Base-by-base conservation (phyloP, 2,113 vertebrate genomes). In the Empidonax alnorum region DNA sequence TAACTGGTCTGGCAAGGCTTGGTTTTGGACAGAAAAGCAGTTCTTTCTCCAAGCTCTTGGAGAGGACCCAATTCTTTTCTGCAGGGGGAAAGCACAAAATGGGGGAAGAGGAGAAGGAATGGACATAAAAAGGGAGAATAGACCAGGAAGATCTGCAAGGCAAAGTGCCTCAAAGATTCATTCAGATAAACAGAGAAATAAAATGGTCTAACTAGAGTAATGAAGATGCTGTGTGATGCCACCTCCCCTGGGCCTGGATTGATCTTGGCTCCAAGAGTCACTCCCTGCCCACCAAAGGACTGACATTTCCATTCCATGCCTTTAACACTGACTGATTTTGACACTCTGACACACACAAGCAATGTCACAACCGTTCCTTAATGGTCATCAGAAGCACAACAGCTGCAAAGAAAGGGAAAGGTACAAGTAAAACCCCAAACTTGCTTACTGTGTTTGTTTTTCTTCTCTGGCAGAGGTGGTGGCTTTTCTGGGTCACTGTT, bases 381-480 rank as follows among this genome's bases (percentile, higher is more conserved):
- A 33, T 2, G 15, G 67, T 10, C 25, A 63, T 20, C 72, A 50
- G 42, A 62, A 80, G 21, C 22, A 30, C 0, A 0, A 46, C 66
- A 91, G 44, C 27, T 20, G 47, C 17, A 56, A 56, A 44, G 63
- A 61, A 75, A 46, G 27, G 21, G 24, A 74, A 84, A 69, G 44
- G 37, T 31, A 47, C 24, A 78, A 80, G 20, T 2, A 42, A 82
- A 93, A 75, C 25, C 7, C 53, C 50, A 81, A 67, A 76, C 41
- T 65, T 21, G 97, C 99, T 99, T 98, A 99, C 99, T 99, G 98
- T 99, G 98, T 96, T 98, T 99, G 98, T 98, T 99, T 95, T 99
- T 99, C 98, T 99, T 99, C 95, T 99, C 99, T 3, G 99, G 99
- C 17, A 99, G 98, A 15, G 99, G 99, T 0, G 99, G 99, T 1